These are phyloP conservation scores for Chrysomallon squamiferum DNA, from an alignment of 1,140 invertebrate genomes.

Conservation along the genomic window DNA sequence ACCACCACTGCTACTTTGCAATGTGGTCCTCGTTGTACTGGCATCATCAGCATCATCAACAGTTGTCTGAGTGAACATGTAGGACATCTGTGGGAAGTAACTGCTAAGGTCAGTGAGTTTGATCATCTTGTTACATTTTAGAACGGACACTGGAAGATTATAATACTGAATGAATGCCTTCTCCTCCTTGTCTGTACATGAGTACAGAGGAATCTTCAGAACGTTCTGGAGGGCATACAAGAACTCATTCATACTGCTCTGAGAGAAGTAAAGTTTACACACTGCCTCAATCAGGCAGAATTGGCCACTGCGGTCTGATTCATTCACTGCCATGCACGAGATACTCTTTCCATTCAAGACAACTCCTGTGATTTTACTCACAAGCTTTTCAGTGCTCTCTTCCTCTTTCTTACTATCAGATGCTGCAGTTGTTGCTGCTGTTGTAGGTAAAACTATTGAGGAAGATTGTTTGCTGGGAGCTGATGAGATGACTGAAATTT, in stretches of 20 bases:
- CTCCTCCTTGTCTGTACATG: conserved; percentile 51
- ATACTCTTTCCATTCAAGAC: conserved; percentile 55
- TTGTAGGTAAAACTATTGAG: background rate
- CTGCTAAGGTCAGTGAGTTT: conserved; percentile 46
- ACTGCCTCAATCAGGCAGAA: conserved; percentile 57
- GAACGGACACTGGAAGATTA: conserved; percentile 48
- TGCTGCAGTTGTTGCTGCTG: conserved; percentile 1
- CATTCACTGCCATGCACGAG: conserved; percentile 46
- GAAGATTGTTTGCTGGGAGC: background rate
- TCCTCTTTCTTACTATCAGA: background rate
- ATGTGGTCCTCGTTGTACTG: background rate
- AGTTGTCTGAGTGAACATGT: conserved; percentile 41
- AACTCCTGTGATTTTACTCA: conserved; percentile 40
- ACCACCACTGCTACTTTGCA: background rate
- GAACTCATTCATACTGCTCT: conserved; percentile 55
- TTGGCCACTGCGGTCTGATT: conserved; percentile 31
- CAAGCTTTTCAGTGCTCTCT: background rate
- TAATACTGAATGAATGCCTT: conserved; percentile 58
- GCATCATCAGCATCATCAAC: background rate
- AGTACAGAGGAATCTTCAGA: conserved; percentile 43
- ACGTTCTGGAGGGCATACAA: conserved; percentile 52
- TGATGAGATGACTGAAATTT: too few species aligned
- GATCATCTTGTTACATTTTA: conserved; percentile 59
- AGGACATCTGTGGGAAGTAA: conserved; percentile 53
- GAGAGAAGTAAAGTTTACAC: conserved; percentile 55